Evolutionary conservation across 1,140 invertebrate species (phyloP).

Genomic region (Euborellia annulipes): DNA sequence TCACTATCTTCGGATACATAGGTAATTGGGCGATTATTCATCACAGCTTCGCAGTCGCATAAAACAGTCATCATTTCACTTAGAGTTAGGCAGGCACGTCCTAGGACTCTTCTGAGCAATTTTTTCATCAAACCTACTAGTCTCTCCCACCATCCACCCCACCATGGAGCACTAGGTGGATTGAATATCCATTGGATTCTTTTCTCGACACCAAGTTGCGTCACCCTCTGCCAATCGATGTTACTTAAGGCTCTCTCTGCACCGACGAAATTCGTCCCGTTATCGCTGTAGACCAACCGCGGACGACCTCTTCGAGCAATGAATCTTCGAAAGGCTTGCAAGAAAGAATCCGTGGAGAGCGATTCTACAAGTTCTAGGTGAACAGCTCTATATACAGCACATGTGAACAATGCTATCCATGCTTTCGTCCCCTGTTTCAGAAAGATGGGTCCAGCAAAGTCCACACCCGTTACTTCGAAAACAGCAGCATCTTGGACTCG

Average conservation of each 20-base stretch:
- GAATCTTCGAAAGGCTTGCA: slow-evolving; percentile 24
- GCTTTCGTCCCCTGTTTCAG: slow-evolving; percentile 17
- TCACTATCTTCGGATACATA: slow-evolving; percentile 18
- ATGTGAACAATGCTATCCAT: slow-evolving; percentile 26
- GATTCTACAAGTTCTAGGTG: slow-evolving; percentile 25
- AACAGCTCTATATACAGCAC: slow-evolving; percentile 24
- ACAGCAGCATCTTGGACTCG: slow-evolving; percentile 16
- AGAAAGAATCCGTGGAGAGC: slow-evolving; percentile 23
- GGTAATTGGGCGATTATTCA: slow-evolving; percentile 24
- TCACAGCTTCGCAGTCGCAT: slow-evolving; percentile 19
- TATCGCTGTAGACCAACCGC: slow-evolving; percentile 21
- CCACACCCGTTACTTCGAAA: slow-evolving; percentile 22
- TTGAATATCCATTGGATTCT: slow-evolving; percentile 25
- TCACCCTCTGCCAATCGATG: slow-evolving; percentile 12
- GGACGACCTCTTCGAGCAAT: slow-evolving; percentile 23
- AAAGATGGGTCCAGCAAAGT: slow-evolving; percentile 21
- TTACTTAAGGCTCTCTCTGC: slow-evolving; percentile 11
- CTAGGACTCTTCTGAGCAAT: slow-evolving; percentile 18
- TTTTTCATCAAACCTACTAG: slow-evolving; percentile 24
- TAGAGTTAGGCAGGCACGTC: slow-evolving; percentile 15
- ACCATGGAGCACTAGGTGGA: slow-evolving; percentile 25
- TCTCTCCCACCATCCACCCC: slow-evolving; percentile 27
- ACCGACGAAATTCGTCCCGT: slow-evolving; percentile 26
- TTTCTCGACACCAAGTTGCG: too few species aligned
- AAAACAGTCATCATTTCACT: slow-evolving; percentile 22